A percentile compares a stretch with the other conserved stretches of the same genome.
These are phyloP conservation scores for Dendropsophus ebraccatus DNA, from an alignment of 2,113 vertebrate genomes.

Conservation along the genomic window DNA sequence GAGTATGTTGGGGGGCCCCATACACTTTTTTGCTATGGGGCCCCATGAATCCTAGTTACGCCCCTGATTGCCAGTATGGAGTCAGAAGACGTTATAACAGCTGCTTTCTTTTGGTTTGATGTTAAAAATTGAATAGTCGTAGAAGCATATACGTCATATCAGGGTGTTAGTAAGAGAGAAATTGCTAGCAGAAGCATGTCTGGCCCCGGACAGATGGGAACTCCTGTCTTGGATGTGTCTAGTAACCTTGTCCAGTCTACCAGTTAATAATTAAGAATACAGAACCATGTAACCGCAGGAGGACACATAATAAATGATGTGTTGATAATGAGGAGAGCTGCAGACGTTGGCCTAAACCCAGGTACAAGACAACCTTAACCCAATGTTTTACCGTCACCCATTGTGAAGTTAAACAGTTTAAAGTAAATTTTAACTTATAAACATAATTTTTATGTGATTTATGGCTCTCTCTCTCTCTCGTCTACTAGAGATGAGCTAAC, in stretches of 20 bases:
- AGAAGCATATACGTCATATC: not conserved
- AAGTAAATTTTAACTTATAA: too few species aligned
- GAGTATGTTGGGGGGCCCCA: too few species aligned
- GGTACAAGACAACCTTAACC: not conserved
- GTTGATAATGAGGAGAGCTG: not conserved
- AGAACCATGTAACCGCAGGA: not conserved
- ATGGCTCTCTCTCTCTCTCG: too few species aligned
- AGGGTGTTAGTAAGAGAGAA: not conserved
- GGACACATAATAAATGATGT: not conserved
- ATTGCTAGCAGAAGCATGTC: not conserved
- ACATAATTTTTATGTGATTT: too few species aligned
- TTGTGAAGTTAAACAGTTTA: not conserved
- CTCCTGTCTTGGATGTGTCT: not conserved
- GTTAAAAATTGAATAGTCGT: not conserved
- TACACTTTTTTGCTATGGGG: too few species aligned
- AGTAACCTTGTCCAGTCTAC: not conserved
- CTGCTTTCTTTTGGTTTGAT: not conserved
- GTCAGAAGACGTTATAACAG: not conserved
- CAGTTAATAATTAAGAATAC: conserved; percentile 11
- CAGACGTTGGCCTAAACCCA: not conserved
- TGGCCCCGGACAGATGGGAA: not conserved
- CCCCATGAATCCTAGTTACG: too few species aligned
- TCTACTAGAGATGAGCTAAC: too few species aligned
- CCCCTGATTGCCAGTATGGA: not conserved
- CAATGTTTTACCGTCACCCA: not conserved